Evolutionary conservation across 92 coral and sea anemone genomes (phyloP).

Genomic region (Phenganax subtilis): DNA sequence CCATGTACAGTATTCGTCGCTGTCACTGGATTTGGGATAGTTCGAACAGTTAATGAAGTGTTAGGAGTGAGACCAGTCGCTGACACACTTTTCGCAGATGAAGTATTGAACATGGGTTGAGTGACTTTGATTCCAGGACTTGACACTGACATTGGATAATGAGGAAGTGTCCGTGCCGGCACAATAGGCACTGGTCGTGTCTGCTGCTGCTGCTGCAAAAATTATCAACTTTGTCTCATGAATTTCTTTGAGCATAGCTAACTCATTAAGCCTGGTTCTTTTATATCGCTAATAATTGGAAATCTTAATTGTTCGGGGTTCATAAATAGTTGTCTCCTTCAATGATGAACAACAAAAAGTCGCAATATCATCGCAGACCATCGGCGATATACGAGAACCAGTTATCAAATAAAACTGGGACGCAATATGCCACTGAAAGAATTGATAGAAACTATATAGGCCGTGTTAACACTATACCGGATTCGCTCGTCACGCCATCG

Average conservation of each 20-base stretch:
- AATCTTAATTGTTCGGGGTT: background rate
- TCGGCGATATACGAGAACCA: too few species aligned
- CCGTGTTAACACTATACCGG: too few species aligned
- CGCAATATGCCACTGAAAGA: too few species aligned
- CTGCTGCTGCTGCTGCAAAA: conserved; percentile 30
- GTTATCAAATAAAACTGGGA: too few species aligned
- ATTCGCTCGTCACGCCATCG: too few species aligned
- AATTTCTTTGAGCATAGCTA: background rate
- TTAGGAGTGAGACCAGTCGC: conserved; percentile 29
- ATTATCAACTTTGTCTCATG: background rate
- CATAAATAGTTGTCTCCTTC: too few species aligned
- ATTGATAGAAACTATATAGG: too few species aligned
- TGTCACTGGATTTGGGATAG: conserved; percentile 26
- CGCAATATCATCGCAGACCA: too few species aligned
- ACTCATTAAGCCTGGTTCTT: too few species aligned
- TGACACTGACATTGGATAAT: conserved; percentile 33
- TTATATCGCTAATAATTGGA: too few species aligned
- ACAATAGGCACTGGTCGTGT: conserved; percentile 39
- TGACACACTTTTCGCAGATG: conserved; percentile 43
- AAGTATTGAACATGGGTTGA: conserved; percentile 22
- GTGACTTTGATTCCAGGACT: conserved; percentile 36
- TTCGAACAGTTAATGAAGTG: conserved; percentile 26
- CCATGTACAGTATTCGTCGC: conserved; percentile 20
- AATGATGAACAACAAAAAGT: too few species aligned
- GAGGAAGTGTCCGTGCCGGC: conserved; percentile 45